These are phyloP conservation scores for Drosophila maculinotata DNA, from an alignment of 2,888 invertebrate genomes.

Conservation along the genomic window DNA sequence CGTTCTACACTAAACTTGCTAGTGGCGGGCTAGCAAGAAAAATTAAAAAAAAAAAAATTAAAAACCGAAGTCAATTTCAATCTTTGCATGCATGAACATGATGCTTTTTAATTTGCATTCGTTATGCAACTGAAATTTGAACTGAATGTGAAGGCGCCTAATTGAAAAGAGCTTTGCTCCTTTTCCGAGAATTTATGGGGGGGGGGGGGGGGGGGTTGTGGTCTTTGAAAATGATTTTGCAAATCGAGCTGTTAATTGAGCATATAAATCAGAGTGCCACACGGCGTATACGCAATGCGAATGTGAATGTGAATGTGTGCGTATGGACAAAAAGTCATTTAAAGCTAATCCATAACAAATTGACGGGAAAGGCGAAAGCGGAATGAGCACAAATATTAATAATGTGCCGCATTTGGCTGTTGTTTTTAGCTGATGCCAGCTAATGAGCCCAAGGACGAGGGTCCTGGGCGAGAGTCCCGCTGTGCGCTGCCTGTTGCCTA, in stretches of 20 bases:
- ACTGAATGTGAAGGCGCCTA: background rate
- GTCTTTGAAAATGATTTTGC: slow-evolving; percentile 30
- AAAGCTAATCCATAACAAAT: slow-evolving; percentile 55
- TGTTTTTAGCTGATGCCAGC: slow-evolving; percentile 41
- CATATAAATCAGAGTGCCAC: slow-evolving; percentile 46
- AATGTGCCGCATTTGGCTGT: slow-evolving; percentile 43
- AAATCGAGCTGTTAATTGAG: slow-evolving; percentile 42
- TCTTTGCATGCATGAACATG: no score
- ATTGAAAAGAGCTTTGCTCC: background rate
- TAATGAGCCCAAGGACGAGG: slow-evolving; percentile 38
- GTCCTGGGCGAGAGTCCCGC: slow-evolving; percentile 10
- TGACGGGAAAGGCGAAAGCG: slow-evolving; percentile 22
- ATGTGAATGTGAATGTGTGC: background rate
- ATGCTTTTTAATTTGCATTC: no score
- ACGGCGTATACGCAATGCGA: slow-evolving; percentile 35
- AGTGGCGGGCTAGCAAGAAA: no score
- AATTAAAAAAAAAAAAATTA: no score
- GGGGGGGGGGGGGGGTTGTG: no score
- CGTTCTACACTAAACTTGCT: no score
- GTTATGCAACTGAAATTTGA: slow-evolving; percentile 6
- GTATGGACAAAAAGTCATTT: slow-evolving; percentile 24
- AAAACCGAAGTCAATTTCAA: no score
- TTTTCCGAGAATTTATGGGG: background rate
- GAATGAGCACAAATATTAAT: slow-evolving; percentile 53
- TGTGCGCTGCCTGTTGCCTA: slow-evolving; percentile 13